These are phyloP conservation scores for Murina feae DNA, from an alignment of 2,113 vertebrate species.

Conservation along the genomic window DNA sequence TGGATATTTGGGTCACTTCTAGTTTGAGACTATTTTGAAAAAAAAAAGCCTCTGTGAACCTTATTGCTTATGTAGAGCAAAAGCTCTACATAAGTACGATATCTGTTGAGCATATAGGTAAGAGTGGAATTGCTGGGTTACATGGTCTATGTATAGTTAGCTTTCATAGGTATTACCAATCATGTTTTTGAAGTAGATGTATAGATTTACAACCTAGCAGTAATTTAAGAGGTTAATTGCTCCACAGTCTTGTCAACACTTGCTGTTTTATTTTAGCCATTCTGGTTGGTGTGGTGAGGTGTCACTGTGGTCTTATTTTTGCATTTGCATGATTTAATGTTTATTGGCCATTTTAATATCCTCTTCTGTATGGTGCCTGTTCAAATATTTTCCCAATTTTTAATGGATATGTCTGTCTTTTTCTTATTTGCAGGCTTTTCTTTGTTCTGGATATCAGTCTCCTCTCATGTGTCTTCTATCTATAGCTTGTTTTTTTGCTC, in stretches of 20 bases:
- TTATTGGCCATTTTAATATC: neutral
- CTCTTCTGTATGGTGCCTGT: neutral
- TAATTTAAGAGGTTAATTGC: neutral
- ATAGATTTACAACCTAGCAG: neutral
- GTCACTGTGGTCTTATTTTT: neutral
- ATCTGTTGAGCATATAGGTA: neutral
- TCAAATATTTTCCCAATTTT: neutral
- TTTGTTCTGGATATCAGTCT: neutral
- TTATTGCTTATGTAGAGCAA: neutral
- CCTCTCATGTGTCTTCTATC: neutral
- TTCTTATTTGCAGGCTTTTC: neutral
- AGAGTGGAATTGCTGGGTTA: neutral
- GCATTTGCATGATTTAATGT: neutral
- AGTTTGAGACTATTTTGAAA: neutral
- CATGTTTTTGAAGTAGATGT: neutral
- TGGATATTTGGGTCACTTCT: neutral
- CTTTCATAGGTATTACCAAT: neutral
- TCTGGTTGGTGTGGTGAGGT: neutral
- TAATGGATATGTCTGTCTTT: neutral
- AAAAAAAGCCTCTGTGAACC: neutral
- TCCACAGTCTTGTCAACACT: neutral
- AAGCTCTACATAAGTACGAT: neutral
- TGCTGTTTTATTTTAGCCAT: neutral
- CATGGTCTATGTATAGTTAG: neutral
- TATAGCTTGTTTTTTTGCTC: neutral